Percentiles rank a stretch among this genome's conserved stretches.
Evolutionary conservation across 2,113 vertebrate genomes (phyloP).

Genomic region (Chascanopsetta lugubris): DNA sequence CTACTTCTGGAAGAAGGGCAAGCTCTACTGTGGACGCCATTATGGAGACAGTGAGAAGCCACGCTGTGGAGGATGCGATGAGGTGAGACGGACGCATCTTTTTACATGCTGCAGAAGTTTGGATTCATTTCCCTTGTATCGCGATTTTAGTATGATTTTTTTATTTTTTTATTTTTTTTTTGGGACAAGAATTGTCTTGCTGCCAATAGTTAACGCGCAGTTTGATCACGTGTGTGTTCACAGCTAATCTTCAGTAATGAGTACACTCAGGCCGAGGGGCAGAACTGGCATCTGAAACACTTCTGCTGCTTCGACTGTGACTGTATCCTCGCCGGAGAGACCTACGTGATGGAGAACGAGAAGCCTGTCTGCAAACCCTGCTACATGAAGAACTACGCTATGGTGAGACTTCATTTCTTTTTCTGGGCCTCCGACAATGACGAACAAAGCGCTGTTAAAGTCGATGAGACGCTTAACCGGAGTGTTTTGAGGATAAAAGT

Average conservation of each 20-base stretch:
- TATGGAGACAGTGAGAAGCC: constrained; percentile 98
- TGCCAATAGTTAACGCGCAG: background rate
- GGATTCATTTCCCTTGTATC: background rate
- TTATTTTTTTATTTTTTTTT: background rate
- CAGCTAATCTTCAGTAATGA: constrained; percentile 98
- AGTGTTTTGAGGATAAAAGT: too few relatives aligned
- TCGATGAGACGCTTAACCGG: background rate
- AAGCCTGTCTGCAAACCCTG: constrained; percentile 94
- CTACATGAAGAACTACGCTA: constrained; percentile 93
- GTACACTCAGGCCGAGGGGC: constrained; percentile 95
- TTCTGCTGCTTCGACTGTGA: constrained; percentile 99
- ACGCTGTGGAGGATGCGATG: constrained; percentile 95
- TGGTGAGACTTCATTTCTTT: constrained; percentile 79
- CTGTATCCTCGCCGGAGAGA: constrained; percentile 91
- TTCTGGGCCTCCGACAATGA: too few relatives aligned
- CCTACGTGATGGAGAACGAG: constrained; percentile 92
- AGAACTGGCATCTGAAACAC: constrained; percentile 98
- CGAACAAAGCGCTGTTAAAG: too few relatives aligned
- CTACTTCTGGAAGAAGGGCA: constrained; percentile 97
- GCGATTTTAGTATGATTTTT: too few relatives aligned
- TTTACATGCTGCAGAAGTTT: background rate
- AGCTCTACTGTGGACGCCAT: constrained; percentile 95
- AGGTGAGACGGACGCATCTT: constrained; percentile 81
- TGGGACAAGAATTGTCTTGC: too few relatives aligned
- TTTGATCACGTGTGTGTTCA: background rate